Evolutionary conservation across 2,888 invertebrate genomes (phyloP).

Genomic region (Drosophila affinis): DNA sequence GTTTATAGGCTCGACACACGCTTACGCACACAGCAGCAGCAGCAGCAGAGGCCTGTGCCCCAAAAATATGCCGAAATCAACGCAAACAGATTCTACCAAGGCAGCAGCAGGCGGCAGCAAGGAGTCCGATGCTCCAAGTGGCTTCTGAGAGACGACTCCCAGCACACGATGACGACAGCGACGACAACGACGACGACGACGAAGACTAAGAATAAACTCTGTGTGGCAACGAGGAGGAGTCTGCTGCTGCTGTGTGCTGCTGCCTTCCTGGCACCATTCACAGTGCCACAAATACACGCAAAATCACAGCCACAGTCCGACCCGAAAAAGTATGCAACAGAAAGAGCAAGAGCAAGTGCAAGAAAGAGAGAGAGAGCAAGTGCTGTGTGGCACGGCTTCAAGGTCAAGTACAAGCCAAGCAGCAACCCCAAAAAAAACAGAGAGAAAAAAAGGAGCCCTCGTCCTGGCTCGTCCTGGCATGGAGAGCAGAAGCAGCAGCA

Average conservation of each 20-base stretch:
- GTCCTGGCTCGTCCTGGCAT: background rate
- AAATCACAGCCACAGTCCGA: slow-evolving; percentile 52
- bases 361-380: background rate
- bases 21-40: slow-evolving; percentile 60
- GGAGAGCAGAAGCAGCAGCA: slow-evolving; percentile 27
- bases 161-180: background rate
- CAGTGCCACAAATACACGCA: slow-evolving; percentile 70
- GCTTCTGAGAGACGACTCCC: slow-evolving; percentile 8
- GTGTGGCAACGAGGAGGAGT: background rate
- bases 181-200: background rate
- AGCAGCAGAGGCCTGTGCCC: slow-evolving; percentile 16
- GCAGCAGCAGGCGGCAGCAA: slow-evolving; percentile 59
- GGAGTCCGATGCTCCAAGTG: slow-evolving; percentile 21
- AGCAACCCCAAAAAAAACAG: slow-evolving; percentile 36
- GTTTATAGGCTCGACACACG: slow-evolving; percentile 59
- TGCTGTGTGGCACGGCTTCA: slow-evolving; percentile 55
- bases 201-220: slow-evolving; percentile 4
- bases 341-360: background rate
- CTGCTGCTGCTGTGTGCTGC: slow-evolving; percentile 41
- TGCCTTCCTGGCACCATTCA: slow-evolving; percentile 64
- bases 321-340: slow-evolving; percentile 55
- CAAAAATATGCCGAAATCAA: slow-evolving; percentile 80
- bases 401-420: slow-evolving; percentile 76
- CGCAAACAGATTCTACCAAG: slow-evolving; percentile 79
- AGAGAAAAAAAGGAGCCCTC: slow-evolving; percentile 29